Conservation (phyloP, 2,797 vertebrate species). For the Bradypodion ventrale region DNA sequence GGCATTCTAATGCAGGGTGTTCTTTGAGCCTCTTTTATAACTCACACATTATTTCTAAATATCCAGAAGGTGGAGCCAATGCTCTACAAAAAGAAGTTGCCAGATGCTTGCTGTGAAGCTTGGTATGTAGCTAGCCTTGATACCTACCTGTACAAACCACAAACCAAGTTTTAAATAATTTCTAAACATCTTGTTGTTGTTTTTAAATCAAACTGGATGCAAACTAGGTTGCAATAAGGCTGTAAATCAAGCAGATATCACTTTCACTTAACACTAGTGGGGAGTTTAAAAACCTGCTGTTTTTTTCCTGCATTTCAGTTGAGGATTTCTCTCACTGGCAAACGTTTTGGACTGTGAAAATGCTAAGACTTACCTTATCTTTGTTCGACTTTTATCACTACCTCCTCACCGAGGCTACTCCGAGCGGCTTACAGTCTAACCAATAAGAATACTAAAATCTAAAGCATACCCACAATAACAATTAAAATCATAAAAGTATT, state of each 20-base stretch:
- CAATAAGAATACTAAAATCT: too few relatives aligned
- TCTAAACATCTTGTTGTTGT: background rate
- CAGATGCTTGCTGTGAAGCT: background rate
- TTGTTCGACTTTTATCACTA: too few relatives aligned
- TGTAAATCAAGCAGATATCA: background rate
- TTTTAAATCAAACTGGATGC: background rate
- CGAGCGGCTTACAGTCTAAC: too few relatives aligned
- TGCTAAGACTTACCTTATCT: too few relatives aligned
- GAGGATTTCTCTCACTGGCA: background rate
- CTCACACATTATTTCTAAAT: constrained; percentile 40
- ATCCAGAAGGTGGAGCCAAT: constrained; percentile 75
- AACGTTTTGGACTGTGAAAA: background rate
- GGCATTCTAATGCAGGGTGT: background rate
- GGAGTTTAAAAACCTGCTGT: background rate
- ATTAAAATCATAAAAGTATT: too few relatives aligned
- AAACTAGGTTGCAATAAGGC: background rate
- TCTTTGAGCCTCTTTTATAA: background rate
- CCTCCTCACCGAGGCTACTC: too few relatives aligned
- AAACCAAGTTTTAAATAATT: background rate
- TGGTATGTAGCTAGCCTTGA: background rate
- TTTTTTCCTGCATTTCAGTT: background rate
- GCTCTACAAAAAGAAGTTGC: constrained; percentile 65
- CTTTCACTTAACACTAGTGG: background rate
- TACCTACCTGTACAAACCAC: background rate
- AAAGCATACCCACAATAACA: too few relatives aligned